Evolutionary conservation across 2,113 vertebrate genomes (phyloP), one percentile per base, ranked within the genome.

Genomic region (Trogon melanurus): DNA sequence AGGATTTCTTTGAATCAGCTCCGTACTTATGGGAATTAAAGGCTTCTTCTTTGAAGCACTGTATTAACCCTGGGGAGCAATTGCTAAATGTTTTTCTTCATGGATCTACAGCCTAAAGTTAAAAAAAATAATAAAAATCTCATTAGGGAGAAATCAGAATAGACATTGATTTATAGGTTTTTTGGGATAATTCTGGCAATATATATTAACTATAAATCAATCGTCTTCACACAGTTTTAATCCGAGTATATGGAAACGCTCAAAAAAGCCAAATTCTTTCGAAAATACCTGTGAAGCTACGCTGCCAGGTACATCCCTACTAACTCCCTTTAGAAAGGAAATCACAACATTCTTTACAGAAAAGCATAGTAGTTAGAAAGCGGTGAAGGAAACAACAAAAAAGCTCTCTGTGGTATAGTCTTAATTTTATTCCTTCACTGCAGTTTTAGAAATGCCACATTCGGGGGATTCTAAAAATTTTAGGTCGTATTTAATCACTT

Each of bases 1-100:
- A 86, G 79, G 79, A 73, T 92, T 96, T 76, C 48, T 96, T 93
- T 76, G 74, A 75, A 89, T 95, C 81, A 76, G 50, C 22, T 75
- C 81, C 70, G 71, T 70, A 67, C 85, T 83, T 80, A 62, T 13
- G 93, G 80, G 84, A 91, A 91, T 86, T 81, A 91, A 91, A 91
- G 54, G 26, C 47, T 91, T 7, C 51, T 79, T 79, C 29, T 89
- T 88, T 83, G 58, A 89, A 93, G 71, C 47, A 48, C 27, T 36
- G n/a, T 79, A 16, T 85, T 89, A 91, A 85, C 71, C 62, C 79
- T 6, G 12, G 64, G 79, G 89, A 95, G 29, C 38, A 88, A 83
- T 64, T 74, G 82, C 45, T 95, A 80, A 84, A 18, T 80, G 48
- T 82, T 94, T 94, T 91, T 53, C 32, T 85, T 83, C 45, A 53